Conservation (phyloP, 1,140 invertebrate species). For the Protaetia brevitarsis region DNA sequence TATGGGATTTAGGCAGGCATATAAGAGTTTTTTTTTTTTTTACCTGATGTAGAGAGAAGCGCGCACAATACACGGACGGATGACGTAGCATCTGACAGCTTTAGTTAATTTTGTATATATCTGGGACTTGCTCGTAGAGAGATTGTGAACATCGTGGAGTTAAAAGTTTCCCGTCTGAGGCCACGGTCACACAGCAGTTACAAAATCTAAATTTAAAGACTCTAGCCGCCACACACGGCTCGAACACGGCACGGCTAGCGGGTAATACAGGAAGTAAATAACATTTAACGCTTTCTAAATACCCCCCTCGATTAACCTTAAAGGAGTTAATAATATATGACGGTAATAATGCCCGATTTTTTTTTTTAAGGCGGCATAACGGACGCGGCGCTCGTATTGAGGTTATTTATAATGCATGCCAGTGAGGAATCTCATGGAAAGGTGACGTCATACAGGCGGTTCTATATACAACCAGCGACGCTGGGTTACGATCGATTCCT, state of each 20-base stretch:
- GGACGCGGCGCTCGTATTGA: slow-evolving; percentile 26
- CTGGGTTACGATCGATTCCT: slow-evolving; percentile 15
- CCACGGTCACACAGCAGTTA: neutral
- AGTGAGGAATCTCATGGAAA: slow-evolving; percentile 38
- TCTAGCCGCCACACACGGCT: too few species aligned
- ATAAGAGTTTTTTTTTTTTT: neutral
- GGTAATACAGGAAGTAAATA: neutral
- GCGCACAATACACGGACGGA: slow-evolving; percentile 17
- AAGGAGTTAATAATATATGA: too few species aligned
- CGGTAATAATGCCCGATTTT: too few species aligned
- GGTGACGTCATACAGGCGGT: slow-evolving; percentile 36
- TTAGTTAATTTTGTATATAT: slow-evolving; percentile 40
- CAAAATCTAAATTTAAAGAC: neutral
- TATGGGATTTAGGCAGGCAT: neutral
- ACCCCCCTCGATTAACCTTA: too few species aligned
- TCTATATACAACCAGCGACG: slow-evolving; percentile 22
- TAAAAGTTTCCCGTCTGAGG: neutral
- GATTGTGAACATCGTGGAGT: neutral
- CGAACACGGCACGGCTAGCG: neutral
- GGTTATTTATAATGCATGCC: slow-evolving; percentile 40
- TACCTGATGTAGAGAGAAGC: neutral
- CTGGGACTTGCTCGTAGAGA: slow-evolving; percentile 27
- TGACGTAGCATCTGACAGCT: slow-evolving; percentile 32
- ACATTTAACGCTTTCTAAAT: too few species aligned
- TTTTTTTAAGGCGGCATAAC: slow-evolving; percentile 18